Conservation (phyloP, 1,140 invertebrate genomes). For the Eriosoma lanigerum region DNA sequence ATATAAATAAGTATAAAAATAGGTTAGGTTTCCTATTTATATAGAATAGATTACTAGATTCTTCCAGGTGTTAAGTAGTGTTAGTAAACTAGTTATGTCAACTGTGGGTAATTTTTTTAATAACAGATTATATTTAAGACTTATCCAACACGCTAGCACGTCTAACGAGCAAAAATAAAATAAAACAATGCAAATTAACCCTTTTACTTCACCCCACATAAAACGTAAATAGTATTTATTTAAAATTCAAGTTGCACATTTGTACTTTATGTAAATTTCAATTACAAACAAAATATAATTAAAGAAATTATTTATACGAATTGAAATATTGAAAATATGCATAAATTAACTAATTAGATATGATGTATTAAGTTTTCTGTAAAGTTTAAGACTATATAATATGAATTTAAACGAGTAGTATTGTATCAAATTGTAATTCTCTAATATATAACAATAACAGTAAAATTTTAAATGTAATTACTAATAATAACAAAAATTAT, state of each 20-base stretch:
- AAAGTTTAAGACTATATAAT: background rate
- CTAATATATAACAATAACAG: background rate
- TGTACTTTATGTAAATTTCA: background rate
- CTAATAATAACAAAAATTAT: too few relatives aligned
- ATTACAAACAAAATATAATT: background rate
- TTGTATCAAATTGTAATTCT: background rate
- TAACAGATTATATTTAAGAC: background rate
- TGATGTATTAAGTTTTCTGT: background rate
- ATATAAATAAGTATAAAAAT: too few relatives aligned
- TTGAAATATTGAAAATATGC: background rate
- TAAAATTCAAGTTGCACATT: background rate
- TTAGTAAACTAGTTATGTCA: background rate
- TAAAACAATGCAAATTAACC: too few relatives aligned
- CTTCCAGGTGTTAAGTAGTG: too few relatives aligned
- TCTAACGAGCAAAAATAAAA: background rate
- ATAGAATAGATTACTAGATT: too few relatives aligned
- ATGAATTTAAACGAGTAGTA: background rate
- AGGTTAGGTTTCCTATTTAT: too few relatives aligned
- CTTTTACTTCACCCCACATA: too few relatives aligned
- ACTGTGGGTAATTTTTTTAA: background rate
- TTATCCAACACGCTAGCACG: background rate
- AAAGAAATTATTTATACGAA: background rate
- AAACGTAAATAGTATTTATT: background rate
- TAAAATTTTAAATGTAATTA: background rate
- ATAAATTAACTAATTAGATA: background rate